These are phyloP conservation scores for Aurelia coerulea DNA, from an alignment of 30 jellyfish, hydroid and myxozoan genomes.

Conservation along the genomic window DNA sequence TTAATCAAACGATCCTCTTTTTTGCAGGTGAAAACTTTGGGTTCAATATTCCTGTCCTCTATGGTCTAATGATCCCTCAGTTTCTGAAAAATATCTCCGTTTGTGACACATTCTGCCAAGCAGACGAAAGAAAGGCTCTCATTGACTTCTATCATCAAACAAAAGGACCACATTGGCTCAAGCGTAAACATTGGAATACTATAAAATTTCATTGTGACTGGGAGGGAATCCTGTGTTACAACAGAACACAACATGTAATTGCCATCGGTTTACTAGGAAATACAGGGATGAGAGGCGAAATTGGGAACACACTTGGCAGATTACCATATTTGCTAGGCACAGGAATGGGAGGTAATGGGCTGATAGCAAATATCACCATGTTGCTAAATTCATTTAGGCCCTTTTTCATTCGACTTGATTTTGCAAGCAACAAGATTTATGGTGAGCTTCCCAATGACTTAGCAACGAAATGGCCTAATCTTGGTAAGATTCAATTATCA, in stretches of 20 bases:
- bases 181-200: constrained; percentile 32
- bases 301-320: constrained; percentile 32
- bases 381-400: constrained; percentile 17
- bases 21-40: constrained; percentile 65
- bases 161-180: constrained; percentile 47
- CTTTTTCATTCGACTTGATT: constrained; percentile 46
- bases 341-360: constrained; percentile 30
- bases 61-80: constrained; percentile 59
- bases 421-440: constrained; percentile 26
- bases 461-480: constrained; percentile 21
- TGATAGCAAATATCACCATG: constrained; percentile 11
- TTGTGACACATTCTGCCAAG: constrained; percentile 46
- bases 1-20: too few relatives aligned
- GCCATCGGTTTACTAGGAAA: constrained; percentile 57
- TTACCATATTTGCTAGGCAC: constrained; percentile 55
- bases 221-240: constrained; percentile 74
- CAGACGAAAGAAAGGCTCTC: constrained; percentile 22
- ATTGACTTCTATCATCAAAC: constrained; percentile 32
- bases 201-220: constrained; percentile 51
- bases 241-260: constrained; percentile 35
- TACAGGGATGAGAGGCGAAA: constrained; percentile 49
- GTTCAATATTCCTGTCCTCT: constrained; percentile 63
- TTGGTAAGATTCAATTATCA: constrained; percentile 45
- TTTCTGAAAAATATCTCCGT: constrained; percentile 23
- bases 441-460: constrained; percentile 45